A percentile compares a stretch with the other conserved stretches of the same genome.
Conservation (phyloP, 2,797 vertebrate species). For the Champsocephalus gunnari region DNA sequence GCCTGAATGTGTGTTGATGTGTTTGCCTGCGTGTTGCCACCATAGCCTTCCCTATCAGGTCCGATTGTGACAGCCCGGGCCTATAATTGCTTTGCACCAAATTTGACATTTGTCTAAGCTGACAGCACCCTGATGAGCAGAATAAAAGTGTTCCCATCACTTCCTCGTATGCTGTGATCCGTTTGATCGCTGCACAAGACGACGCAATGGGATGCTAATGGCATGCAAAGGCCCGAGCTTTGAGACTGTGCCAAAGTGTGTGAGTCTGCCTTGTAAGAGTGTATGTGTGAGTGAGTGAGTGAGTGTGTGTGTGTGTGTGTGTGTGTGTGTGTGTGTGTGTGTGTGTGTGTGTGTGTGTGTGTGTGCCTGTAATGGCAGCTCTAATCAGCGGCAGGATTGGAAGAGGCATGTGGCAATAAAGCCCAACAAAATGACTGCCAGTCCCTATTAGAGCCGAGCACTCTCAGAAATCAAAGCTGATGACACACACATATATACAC, state of each 20-base stretch:
- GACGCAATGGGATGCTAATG: constrained; percentile 77
- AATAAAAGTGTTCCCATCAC: constrained; percentile 58
- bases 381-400: constrained; percentile 75
- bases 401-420: constrained; percentile 81
- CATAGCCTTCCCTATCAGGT: constrained; percentile 49
- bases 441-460: constrained; percentile 62
- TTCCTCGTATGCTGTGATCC: constrained; percentile 60
- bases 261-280: constrained; percentile 46
- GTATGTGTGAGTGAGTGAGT: constrained; percentile 21
- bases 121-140: constrained; percentile 66
- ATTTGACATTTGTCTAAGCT: constrained; percentile 71
- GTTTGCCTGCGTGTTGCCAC: constrained; percentile 14
- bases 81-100: constrained; percentile 75
- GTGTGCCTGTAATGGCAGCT: constrained; percentile 58
- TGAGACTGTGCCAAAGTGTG: constrained; percentile 61
- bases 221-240: constrained; percentile 61
- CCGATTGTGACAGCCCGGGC: constrained; percentile 48
- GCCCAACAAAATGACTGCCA: constrained; percentile 77
- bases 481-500: constrained; percentile 18
- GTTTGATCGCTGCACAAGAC: constrained; percentile 67
- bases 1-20: constrained; percentile 23
- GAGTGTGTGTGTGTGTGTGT: constrained; percentile 35
- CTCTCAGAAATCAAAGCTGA: constrained; percentile 48
- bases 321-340: constrained; percentile 22
- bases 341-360: constrained; percentile 35